Base-by-base conservation (phyloP, 2,113 vertebrate species). In the Cyprinodon variegatus region DNA sequence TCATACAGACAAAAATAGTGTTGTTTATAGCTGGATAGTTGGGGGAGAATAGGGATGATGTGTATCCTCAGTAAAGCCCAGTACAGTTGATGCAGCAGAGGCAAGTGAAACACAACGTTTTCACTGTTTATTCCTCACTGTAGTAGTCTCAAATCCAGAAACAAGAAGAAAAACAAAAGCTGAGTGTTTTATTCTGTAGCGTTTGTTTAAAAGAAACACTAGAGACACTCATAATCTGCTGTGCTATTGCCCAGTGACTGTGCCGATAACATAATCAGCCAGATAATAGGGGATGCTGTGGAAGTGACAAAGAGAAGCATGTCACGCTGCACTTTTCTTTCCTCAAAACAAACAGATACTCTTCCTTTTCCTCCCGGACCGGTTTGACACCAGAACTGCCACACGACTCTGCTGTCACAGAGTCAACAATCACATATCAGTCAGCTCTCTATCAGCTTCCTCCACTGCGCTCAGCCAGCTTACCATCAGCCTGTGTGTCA, bases 261-360 rank as follows among this genome's bases (percentile, higher is more conserved):
- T 78, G 1, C 29, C 64, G 37, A 11, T 14, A 63, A 80, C 61
- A 40, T 15, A 46, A 74, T 57, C 39, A 69, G 15, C 20, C 39
- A 46, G 29, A 59, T 71, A 62, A 68, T 75, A 50, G 60, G 74
- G 41, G 57, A 66, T 3, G 17, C 36, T 64, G 63, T 83, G 76
- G 62, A 69, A 53, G 53, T 70, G 68, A 90, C 89, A 82, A 79
- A 80, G 63, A 38, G n/a, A 80, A 76, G 40, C 11, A 77, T 78
- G 87, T 80, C 69, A 76, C 72, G 50, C 72, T 74, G 68, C 50
- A 62, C 72, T 70, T 68, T 75, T 87, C 76, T 74, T 77, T 48
- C 65, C 40, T 10, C 39, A 72, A 88, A 85, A 91, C 87, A 92
- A 90, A 90, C 77, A 86, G 39, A 73, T 22, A 81, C 80, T 89